phyloP scores from a whole-genome alignment of 2,113 vertebrate genomes.

The Melanostigma gelatinosum region DNA sequence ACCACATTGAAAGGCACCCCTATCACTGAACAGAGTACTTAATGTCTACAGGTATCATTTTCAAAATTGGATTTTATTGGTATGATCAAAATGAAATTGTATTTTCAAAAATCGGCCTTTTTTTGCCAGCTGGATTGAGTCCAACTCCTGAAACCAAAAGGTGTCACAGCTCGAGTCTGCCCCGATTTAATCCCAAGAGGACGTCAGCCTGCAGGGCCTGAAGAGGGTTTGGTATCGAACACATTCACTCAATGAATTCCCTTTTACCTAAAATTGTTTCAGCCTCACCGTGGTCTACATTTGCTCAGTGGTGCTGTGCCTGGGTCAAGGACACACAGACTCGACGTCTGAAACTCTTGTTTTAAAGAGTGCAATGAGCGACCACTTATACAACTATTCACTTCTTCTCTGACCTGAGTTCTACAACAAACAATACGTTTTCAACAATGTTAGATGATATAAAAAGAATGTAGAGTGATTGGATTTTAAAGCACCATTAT shows the following conservation, averaged over 20 bases:
- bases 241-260: background rate
- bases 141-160: background rate
- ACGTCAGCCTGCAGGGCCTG: slow-evolving; percentile 10
- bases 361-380: background rate
- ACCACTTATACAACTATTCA: background rate
- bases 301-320: background rate
- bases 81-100: slow-evolving; percentile 3
- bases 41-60: background rate
- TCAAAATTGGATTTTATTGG: background rate
- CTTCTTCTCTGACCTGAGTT: background rate
- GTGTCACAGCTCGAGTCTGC: background rate
- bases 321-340: slow-evolving; percentile 23
- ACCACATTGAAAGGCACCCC: slow-evolving; percentile 6
- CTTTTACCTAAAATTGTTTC: background rate
- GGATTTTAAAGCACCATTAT: background rate
- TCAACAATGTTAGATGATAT: background rate
- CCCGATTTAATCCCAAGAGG: slow-evolving; percentile 9
- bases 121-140: slow-evolving; percentile 1
- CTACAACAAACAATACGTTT: too few relatives aligned
- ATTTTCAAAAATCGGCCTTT: background rate
- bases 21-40: background rate
- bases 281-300: background rate
- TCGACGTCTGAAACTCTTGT: too few relatives aligned
- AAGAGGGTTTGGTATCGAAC: background rate
- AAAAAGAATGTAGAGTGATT: background rate